Conservation (phyloP, 2,797 vertebrate species). For the Coendou prehensilis region DNA sequence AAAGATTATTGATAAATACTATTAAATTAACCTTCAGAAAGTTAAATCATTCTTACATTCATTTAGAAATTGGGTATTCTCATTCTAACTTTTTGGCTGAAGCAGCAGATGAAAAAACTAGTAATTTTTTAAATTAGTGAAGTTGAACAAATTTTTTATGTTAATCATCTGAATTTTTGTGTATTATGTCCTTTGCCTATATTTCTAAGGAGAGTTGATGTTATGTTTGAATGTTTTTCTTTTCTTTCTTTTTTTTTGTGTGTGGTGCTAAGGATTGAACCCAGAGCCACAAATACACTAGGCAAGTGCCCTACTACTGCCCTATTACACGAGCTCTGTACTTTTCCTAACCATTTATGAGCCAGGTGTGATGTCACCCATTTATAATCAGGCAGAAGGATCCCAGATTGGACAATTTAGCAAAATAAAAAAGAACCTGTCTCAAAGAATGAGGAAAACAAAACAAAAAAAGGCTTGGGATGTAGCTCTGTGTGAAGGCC, state of each 20-base stretch:
- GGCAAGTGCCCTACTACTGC: background rate
- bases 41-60: background rate
- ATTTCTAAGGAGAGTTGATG: background rate
- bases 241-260: background rate
- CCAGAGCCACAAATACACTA: background rate
- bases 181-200: background rate
- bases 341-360: background rate
- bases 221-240: too few species aligned
- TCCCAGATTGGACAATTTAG: background rate
- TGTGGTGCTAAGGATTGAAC: background rate
- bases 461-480: background rate
- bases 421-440: background rate
- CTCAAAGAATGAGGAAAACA: background rate
- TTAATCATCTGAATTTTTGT: background rate
- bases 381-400: background rate
- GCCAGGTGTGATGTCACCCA: background rate
- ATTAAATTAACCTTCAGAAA: background rate
- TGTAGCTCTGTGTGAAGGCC: background rate
- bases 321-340: background rate
- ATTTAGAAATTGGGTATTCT: constrained; percentile 36
- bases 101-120: background rate
- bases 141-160: background rate
- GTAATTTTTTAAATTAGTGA: background rate
- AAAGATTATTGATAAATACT: background rate
- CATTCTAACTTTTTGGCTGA: constrained; percentile 9